These are phyloP conservation scores for Pseudochirops cupreus DNA, from an alignment of 2,797 vertebrate genomes.

Conservation along the genomic window DNA sequence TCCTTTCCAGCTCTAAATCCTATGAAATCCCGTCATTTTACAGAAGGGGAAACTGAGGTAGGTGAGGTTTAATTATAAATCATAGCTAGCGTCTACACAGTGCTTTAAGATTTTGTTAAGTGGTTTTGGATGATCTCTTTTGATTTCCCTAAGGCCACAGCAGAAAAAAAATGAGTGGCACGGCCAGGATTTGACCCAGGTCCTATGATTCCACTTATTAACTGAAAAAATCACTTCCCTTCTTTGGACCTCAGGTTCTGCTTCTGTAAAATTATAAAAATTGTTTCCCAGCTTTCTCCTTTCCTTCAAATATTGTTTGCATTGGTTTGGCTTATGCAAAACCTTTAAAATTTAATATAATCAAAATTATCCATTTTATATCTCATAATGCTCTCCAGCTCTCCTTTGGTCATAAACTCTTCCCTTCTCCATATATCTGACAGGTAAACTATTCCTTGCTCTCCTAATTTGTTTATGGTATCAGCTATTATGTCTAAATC, in stretches of 20 bases:
- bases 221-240: background rate
- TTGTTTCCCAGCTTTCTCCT: background rate
- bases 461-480: background rate
- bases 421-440: background rate
- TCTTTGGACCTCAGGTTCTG: background rate
- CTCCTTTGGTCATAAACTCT: background rate
- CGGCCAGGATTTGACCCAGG: background rate
- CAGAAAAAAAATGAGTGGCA: background rate
- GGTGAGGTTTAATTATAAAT: background rate
- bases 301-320: background rate
- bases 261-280: background rate
- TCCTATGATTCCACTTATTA: background rate
- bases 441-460: background rate
- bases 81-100: background rate
- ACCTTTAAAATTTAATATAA: background rate
- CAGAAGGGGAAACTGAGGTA: background rate
- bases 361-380: background rate
- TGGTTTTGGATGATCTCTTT: background rate
- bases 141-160: background rate
- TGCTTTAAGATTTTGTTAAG: background rate
- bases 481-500: background rate
- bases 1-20: background rate
- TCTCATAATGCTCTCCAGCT: background rate
- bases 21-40: background rate
- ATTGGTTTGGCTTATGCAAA: background rate